Conservation (phyloP, 2,113 vertebrate genomes). For the Carettochelys insculpta region DNA sequence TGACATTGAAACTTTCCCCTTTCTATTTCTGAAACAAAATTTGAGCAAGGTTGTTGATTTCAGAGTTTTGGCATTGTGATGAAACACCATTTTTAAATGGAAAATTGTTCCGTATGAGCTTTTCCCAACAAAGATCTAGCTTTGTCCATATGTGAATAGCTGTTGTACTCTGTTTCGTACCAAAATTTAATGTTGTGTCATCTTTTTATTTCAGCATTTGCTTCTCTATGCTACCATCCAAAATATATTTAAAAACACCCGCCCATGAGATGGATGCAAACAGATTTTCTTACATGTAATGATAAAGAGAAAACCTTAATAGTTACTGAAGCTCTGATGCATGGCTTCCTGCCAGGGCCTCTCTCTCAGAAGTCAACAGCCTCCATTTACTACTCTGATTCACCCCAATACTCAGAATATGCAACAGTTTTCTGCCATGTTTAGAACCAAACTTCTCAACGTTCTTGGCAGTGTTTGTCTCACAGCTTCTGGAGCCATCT, state of each 20-base stretch:
- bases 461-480: no score
- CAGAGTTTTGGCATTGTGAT: background rate
- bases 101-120: no score
- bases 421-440: no score
- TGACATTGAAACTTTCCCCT: background rate
- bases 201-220: background rate
- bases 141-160: background rate
- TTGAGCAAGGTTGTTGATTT: background rate
- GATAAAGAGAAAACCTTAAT: background rate
- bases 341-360: background rate
- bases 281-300: background rate
- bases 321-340: background rate
- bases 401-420: background rate
- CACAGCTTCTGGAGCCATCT: no score
- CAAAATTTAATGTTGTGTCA: background rate
- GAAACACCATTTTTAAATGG: background rate
- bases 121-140: background rate
- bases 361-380: background rate
- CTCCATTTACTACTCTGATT: background rate
- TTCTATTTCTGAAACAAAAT: background rate
- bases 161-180: background rate
- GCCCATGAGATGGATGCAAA: background rate
- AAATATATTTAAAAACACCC: constrained; percentile 20
- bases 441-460: no score
- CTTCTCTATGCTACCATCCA: background rate